Evolutionary conservation across 2,113 vertebrate species (phyloP).

Genomic region (Macrotus californicus): DNA sequence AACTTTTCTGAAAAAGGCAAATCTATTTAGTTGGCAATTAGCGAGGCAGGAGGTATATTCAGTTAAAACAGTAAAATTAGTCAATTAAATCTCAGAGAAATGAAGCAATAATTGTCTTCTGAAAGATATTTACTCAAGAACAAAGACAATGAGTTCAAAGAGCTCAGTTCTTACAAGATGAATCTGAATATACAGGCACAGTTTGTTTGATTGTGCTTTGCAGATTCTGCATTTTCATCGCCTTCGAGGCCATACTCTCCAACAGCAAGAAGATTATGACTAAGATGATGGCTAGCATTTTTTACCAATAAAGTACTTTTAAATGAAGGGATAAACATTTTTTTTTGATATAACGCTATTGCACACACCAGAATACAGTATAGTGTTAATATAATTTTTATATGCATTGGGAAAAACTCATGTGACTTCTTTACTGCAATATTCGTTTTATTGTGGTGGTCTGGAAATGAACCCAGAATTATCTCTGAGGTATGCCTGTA

Average conservation of each 20-base stretch:
- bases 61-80: neutral
- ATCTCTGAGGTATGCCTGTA: neutral
- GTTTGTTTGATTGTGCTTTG: neutral
- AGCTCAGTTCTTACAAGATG: neutral
- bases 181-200: neutral
- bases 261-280: neutral
- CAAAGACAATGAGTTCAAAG: neutral
- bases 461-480: neutral
- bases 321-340: neutral
- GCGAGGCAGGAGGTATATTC: neutral
- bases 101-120: neutral
- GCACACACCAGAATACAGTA: neutral
- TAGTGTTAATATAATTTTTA: neutral
- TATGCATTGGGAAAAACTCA: neutral
- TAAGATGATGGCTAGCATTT: neutral
- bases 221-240: neutral
- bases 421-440: neutral
- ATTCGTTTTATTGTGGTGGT: neutral
- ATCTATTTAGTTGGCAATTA: neutral
- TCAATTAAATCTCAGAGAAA: neutral
- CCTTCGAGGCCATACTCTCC: neutral
- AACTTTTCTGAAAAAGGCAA: conserved; percentile 27
- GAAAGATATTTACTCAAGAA: conserved; percentile 13
- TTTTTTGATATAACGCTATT: neutral
- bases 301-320: neutral